phyloP scores from a whole-genome alignment of 1,140 invertebrate genomes.

The Zaprionus nigranus region DNA sequence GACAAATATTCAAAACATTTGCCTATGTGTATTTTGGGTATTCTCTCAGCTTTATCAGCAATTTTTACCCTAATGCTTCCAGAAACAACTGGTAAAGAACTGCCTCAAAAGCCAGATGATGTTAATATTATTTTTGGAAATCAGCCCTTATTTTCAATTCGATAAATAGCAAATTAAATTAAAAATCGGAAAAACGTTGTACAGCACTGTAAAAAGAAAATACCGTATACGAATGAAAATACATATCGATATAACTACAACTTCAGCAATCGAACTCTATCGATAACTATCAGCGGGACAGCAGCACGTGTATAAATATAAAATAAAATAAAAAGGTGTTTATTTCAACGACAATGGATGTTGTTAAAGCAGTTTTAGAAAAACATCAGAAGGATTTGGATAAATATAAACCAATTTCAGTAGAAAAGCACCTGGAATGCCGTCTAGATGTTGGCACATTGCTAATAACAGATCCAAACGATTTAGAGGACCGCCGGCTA shows the following conservation, averaged over 20 bases:
- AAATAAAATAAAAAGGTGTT: constrained; percentile 49
- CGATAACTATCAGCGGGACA: constrained; percentile 5
- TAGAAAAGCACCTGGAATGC: constrained; percentile 90
- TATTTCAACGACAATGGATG: constrained; percentile 86
- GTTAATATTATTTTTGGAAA: constrained; percentile 30
- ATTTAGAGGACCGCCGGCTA: constrained; percentile 87
- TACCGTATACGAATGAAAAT: not conserved
- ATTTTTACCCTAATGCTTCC: constrained; percentile 90
- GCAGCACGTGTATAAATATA: constrained; percentile 68
- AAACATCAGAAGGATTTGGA: constrained; percentile 86
- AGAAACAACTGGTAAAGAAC: constrained; percentile 91
- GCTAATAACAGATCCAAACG: constrained; percentile 88
- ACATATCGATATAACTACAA: not conserved
- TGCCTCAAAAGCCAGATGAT: constrained; percentile 88
- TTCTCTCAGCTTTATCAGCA: constrained; percentile 88
- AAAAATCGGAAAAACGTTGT: not conserved
- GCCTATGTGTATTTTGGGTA: constrained; percentile 90
- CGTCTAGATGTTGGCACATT: constrained; percentile 90
- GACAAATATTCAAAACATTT: constrained; percentile 88
- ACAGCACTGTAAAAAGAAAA: not conserved
- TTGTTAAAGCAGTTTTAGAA: constrained; percentile 87
- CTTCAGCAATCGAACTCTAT: not conserved
- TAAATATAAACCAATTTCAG: constrained; percentile 88
- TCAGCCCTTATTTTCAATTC: constrained; percentile 2
- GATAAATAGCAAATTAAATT: not conserved